phyloP scores from a whole-genome alignment of 2,888 invertebrate species.

The Glaucopsyche alexis region DNA sequence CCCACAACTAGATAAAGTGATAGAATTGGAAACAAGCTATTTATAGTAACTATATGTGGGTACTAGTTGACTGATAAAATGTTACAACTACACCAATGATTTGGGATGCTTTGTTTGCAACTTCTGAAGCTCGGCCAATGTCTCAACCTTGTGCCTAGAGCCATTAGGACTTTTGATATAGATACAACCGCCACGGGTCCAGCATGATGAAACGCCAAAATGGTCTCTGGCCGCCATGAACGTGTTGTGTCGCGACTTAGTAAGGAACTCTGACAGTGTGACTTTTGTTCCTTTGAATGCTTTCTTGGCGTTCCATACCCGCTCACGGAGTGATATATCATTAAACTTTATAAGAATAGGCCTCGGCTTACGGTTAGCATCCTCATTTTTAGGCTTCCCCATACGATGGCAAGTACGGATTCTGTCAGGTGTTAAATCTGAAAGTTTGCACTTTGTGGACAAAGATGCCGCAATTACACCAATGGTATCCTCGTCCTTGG shows the following conservation, averaged over 20 bases:
- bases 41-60: too few relatives aligned
- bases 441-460: background rate
- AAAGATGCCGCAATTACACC: background rate
- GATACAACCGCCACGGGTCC: too few relatives aligned
- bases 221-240: background rate
- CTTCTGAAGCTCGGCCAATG: background rate
- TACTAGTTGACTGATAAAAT: background rate
- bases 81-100: background rate
- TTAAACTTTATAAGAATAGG: background rate
- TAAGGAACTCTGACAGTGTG: constrained; percentile 17
- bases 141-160: background rate
- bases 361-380: background rate
- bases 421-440: background rate
- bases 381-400: background rate
- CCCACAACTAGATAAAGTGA: too few relatives aligned
- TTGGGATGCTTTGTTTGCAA: background rate
- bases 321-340: background rate
- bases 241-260: background rate
- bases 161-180: too few relatives aligned
- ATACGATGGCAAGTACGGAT: constrained; percentile 2
- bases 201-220: background rate
- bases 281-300: background rate
- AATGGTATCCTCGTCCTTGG: background rate
- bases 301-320: background rate
- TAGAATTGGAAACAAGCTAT: too few relatives aligned